Base-by-base conservation (phyloP, 2,113 vertebrate genomes). In the Aplodontia rufa region DNA sequence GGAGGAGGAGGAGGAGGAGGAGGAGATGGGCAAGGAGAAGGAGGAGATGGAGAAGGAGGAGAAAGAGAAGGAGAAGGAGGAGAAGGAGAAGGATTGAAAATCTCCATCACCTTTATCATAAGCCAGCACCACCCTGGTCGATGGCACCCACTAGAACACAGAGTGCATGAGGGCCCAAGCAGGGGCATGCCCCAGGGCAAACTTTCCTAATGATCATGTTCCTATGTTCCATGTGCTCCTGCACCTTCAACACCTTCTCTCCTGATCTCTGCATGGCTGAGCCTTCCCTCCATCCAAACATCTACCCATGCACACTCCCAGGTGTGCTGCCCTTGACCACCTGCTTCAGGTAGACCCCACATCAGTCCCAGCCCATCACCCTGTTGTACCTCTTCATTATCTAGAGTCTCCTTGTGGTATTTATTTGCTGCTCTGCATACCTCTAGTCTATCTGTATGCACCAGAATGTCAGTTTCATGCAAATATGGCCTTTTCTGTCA, bases 151-250 rank as follows among this genome's bases (percentile, higher is more conserved):
- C 26, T 32, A 5, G 24, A 75, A 40, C 26, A 3, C 19, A 53
- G 32, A 49, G 49, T 37, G 45, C 26, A 35, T 4, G 37, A 68
- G 62, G 66, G 2, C 35, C 6, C 5, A 6, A 28, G 35, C 24
- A 10, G 51, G 19, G 20, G 35, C 9, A 0, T 20, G 47, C 5
- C 2, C 62, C 60, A 55, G 20, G 14, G 24, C 60, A 40, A 51
- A 1, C 17, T 47, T 76, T 91, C 22, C 40, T 2, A 37, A 40
- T 11, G 32, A 19, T 53, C 64, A 9, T 1, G 17, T 28, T 80
- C 40, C 68, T 5, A 16, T 0, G 0, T 53, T n/a, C 16, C 5
- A 4, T 55, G 5, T 35, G 24, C 17, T 80, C 24, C 24, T 28
- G 19, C 26, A 1, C 28, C 37, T 8, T 4, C 9, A 13, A 11